Conservation (phyloP, 1,140 invertebrate genomes). For the Rhagoletis pomonella region DNA sequence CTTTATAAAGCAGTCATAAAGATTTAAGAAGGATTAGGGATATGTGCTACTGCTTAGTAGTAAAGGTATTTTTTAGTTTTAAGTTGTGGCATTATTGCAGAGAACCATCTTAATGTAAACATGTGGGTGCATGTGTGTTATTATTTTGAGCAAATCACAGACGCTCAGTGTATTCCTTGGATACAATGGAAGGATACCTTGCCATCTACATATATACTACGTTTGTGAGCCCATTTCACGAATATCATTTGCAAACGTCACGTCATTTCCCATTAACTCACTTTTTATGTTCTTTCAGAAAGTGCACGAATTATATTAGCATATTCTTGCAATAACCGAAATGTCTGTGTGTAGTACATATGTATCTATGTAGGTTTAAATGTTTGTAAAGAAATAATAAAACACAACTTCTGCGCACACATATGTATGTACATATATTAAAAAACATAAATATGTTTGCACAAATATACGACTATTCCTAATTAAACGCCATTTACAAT, state of each 20-base stretch:
- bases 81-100: no score
- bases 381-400: no score
- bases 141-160: not conserved
- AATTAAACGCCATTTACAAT: no score
- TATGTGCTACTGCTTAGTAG: no score
- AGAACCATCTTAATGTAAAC: no score
- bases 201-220: no score
- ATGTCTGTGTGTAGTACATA: slow-evolving; percentile 65
- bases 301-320: slow-evolving; percentile 67
- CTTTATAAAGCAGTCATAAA: no score
- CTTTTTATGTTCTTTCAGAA: slow-evolving; percentile 8
- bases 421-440: not conserved
- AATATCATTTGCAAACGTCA: slow-evolving; percentile 36
- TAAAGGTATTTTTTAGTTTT: no score
- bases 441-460: not conserved
- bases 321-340: slow-evolving; percentile 73
- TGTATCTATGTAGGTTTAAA: slow-evolving; percentile 47
- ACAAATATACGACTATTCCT: not conserved
- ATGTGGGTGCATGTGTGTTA: no score
- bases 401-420: not conserved
- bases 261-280: slow-evolving; percentile 45
- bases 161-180: not conserved
- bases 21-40: no score
- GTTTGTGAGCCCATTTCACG: not conserved
- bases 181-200: not conserved